Percentiles rank a stretch among this genome's conserved stretches.
These are phyloP conservation scores for Etheostoma spectabile DNA, from an alignment of 2,113 vertebrate genomes.

Conservation along the genomic window DNA sequence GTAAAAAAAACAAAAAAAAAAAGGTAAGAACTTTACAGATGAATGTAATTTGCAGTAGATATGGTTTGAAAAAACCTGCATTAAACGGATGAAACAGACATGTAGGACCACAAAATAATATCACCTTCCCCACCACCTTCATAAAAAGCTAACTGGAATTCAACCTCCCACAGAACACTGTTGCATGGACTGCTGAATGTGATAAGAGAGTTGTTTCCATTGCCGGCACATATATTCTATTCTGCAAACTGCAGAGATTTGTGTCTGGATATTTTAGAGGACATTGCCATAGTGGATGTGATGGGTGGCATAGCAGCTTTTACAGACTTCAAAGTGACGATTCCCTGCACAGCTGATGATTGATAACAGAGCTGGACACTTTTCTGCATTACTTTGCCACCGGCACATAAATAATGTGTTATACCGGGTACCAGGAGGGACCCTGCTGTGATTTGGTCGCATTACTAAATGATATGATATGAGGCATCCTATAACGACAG, in stretches of 20 bases:
- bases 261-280: slow-evolving; percentile 52
- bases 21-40: neutral
- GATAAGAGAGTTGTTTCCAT: slow-evolving; percentile 43
- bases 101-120: neutral
- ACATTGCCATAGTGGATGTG: slow-evolving; percentile 29
- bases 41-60: neutral
- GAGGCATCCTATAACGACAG: slow-evolving; percentile 3
- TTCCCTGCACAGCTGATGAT: slow-evolving; percentile 41
- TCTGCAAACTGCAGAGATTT: slow-evolving; percentile 50
- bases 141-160: slow-evolving; percentile 3
- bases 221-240: slow-evolving; percentile 41
- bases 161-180: slow-evolving; percentile 6
- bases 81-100: neutral
- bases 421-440: slow-evolving; percentile 7
- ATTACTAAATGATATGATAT: neutral
- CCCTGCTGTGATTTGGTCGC: neutral
- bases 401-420: slow-evolving; percentile 36
- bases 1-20: neutral
- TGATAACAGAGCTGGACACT: slow-evolving; percentile 19
- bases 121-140: neutral
- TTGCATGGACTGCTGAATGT: slow-evolving; percentile 38
- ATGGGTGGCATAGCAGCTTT: slow-evolving; percentile 31
- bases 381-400: slow-evolving; percentile 34
- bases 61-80: neutral
- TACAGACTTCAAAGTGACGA: slow-evolving; percentile 50